Percentiles rank a stretch among this genome's conserved stretches.
These are phyloP conservation scores for Papilio aristodemus DNA, from an alignment of 1,140 invertebrate species.

Conservation along the genomic window DNA sequence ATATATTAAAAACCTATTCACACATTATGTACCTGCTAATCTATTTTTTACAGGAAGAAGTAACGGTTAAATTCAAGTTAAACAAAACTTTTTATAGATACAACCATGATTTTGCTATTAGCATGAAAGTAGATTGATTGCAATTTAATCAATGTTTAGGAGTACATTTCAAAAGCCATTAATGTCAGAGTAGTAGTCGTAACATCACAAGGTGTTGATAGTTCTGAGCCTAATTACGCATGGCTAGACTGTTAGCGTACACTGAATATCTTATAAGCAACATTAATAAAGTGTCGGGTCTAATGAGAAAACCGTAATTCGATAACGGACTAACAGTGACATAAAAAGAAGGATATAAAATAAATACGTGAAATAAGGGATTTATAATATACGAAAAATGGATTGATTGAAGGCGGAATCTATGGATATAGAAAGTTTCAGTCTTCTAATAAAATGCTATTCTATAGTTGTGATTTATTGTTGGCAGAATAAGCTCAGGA, in stretches of 20 bases:
- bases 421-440: neutral
- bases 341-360: neutral
- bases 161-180: neutral
- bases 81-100: neutral
- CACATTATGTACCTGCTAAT: too few species aligned
- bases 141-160: neutral
- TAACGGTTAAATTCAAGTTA: neutral
- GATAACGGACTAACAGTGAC: neutral
- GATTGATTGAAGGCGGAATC: neutral
- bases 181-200: neutral
- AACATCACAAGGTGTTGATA: conserved; percentile 6
- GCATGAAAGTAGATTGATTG: neutral
- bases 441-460: neutral
- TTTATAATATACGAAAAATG: too few species aligned
- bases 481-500: too few species aligned
- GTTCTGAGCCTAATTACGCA: conserved; percentile 1
- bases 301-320: conserved; percentile 6
- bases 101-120: neutral
- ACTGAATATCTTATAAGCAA: conserved; percentile 4
- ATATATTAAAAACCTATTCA: too few species aligned
- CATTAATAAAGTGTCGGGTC: neutral
- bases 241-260: neutral
- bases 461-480: neutral
- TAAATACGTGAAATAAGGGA: too few species aligned
- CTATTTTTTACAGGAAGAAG: too few species aligned